phyloP scores from a whole-genome alignment of 2,113 vertebrate genomes.

The Ophiodon elongatus region DNA sequence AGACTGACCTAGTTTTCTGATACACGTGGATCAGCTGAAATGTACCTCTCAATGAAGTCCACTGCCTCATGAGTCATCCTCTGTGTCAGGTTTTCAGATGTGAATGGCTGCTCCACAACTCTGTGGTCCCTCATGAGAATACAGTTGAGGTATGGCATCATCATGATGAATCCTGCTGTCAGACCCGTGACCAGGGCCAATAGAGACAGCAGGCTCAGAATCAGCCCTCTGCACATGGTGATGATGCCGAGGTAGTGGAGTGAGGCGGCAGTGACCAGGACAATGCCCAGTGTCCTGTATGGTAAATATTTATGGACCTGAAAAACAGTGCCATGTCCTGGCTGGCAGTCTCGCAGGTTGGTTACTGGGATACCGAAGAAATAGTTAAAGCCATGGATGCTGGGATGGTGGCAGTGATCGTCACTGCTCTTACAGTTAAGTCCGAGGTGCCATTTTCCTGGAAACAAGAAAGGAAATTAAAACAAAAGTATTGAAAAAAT shows the following conservation, averaged over 20 bases:
- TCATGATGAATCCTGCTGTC: constrained; percentile 71
- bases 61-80: constrained; percentile 85
- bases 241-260: constrained; percentile 70
- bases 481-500: not conserved
- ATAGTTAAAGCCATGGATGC: constrained; percentile 88
- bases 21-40: not conserved
- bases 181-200: not conserved
- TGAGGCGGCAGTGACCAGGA: constrained; percentile 59
- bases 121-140: constrained; percentile 86
- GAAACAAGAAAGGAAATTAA: not conserved
- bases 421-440: constrained; percentile 85
- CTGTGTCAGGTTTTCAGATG: constrained; percentile 87
- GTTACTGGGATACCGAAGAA: constrained; percentile 90
- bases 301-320: constrained; percentile 48
- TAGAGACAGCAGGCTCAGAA: constrained; percentile 59
- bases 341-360: constrained; percentile 90
- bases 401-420: constrained; percentile 93
- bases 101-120: constrained; percentile 88
- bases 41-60: constrained; percentile 85
- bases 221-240: constrained; percentile 22
- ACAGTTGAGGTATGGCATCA: constrained; percentile 88
- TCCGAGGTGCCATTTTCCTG: constrained; percentile 94
- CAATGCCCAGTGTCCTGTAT: constrained; percentile 33
- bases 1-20: not conserved
- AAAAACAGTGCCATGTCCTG: constrained; percentile 85